These are phyloP conservation scores for Phalanger gymnotis DNA, from an alignment of 2,797 vertebrate genomes.

Conservation along the genomic window DNA sequence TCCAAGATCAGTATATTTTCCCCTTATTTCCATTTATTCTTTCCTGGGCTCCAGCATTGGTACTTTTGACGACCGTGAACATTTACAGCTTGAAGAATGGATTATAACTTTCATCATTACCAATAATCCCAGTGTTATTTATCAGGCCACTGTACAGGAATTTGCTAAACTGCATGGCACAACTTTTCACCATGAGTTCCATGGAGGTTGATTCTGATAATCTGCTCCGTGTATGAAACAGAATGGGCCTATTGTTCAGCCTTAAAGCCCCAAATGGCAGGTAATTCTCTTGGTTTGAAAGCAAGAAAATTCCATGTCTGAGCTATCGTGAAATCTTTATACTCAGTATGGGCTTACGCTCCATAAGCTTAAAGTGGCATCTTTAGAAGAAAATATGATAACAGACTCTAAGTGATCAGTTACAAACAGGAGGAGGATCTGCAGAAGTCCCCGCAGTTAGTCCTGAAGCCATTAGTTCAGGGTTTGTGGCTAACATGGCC, in stretches of 20 bases:
- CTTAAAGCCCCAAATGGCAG: not conserved
- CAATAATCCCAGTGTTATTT: not conserved
- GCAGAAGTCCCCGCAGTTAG: not conserved
- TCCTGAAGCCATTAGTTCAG: not conserved
- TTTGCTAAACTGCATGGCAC: not conserved
- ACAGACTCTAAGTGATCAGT: not conserved
- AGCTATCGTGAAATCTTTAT: not conserved
- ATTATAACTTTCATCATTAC: not conserved
- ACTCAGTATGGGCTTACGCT: not conserved
- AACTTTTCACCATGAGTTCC: not conserved
- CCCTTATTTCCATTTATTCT: not conserved
- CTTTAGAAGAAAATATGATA: not conserved
- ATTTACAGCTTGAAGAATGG: not conserved
- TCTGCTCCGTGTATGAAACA: not conserved
- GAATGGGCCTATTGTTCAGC: not conserved
- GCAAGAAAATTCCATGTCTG: not conserved
- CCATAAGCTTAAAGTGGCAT: not conserved
- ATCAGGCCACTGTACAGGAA: not conserved
- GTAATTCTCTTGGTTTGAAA: not conserved
- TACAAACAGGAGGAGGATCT: not conserved
- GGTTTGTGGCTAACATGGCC: not conserved
- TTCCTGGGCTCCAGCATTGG: not conserved
- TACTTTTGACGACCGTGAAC: not conserved
- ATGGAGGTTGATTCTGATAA: not conserved
- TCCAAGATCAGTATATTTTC: not conserved